Conservation (phyloP, 2,797 vertebrate species). For the Neosalanx taihuensis region DNA sequence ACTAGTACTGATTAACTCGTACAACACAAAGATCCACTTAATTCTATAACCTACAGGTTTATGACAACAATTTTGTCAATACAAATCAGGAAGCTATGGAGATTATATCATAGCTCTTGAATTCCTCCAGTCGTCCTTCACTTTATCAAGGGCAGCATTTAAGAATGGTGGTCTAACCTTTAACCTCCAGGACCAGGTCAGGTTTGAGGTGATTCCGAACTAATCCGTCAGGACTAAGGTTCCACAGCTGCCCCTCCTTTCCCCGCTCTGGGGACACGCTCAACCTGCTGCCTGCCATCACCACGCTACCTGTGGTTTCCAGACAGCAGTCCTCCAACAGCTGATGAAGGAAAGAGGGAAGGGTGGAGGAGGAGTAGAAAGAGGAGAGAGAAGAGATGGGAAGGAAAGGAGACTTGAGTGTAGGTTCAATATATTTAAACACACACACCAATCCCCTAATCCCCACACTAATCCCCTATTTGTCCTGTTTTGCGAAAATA, state of each 20-base stretch:
- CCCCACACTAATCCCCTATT: too few species aligned
- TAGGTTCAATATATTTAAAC: too few species aligned
- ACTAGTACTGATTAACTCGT: not conserved
- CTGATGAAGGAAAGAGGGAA: conserved; percentile 58
- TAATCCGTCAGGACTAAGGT: conserved; percentile 81
- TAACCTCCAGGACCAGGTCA: conserved; percentile 89
- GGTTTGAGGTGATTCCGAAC: conserved; percentile 84
- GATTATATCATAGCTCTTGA: not conserved
- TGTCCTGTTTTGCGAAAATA: too few species aligned
- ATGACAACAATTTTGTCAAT: not conserved
- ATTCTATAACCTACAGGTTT: not conserved
- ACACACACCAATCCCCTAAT: too few species aligned
- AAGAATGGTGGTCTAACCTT: conserved; percentile 79
- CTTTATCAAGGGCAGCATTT: not conserved
- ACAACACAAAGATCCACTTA: not conserved
- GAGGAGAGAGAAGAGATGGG: not conserved
- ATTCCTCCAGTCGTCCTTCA: not conserved
- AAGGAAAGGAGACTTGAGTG: not conserved
- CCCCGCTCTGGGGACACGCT: conserved; percentile 80
- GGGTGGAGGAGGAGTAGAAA: not conserved
- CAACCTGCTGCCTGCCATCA: conserved; percentile 86
- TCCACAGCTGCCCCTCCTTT: conserved; percentile 85
- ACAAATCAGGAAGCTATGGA: not conserved
- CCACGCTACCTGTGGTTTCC: conserved; percentile 81
- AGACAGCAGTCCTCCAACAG: conserved; percentile 87